Conservation (phyloP, 2,797 vertebrate genomes). For the Melanotaenia pygmaea region DNA sequence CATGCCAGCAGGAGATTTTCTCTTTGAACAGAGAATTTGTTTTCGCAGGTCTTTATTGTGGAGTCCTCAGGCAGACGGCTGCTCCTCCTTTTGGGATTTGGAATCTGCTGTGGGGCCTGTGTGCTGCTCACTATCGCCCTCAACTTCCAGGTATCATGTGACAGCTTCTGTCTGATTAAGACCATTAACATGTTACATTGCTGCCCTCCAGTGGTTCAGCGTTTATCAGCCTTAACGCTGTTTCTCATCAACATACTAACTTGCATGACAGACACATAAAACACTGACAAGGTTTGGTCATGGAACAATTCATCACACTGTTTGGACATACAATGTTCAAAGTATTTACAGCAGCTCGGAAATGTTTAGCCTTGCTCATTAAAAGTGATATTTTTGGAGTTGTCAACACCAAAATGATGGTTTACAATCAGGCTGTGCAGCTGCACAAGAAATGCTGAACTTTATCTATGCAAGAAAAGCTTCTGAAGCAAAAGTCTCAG, state of each 20-base stretch:
- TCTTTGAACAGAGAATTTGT: conserved; percentile 8
- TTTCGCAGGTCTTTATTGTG: conserved; percentile 89
- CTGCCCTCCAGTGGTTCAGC: conserved; percentile 53
- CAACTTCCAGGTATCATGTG: conserved; percentile 85
- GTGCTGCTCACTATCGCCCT: conserved; percentile 87
- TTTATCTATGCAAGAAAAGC: too few species aligned
- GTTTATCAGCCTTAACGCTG: background rate
- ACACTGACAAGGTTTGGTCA: background rate
- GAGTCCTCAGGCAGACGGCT: conserved; percentile 87
- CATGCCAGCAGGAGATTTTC: background rate
- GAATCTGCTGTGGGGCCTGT: conserved; percentile 85
- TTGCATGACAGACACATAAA: background rate
- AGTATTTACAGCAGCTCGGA: too few species aligned
- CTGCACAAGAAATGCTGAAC: too few species aligned
- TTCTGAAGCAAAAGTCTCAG: too few species aligned
- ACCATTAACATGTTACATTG: conserved; percentile 15
- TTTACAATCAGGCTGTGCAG: too few species aligned
- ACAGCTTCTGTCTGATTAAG: background rate
- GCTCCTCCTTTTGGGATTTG: conserved; percentile 90
- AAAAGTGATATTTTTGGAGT: too few species aligned
- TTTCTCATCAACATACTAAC: background rate
- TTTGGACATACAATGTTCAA: background rate
- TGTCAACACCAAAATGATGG: too few species aligned
- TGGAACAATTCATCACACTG: background rate
- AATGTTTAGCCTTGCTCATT: too few species aligned